phyloP scores from a whole-genome alignment of 2,113 vertebrate genomes.

The Pionites leucogaster region DNA sequence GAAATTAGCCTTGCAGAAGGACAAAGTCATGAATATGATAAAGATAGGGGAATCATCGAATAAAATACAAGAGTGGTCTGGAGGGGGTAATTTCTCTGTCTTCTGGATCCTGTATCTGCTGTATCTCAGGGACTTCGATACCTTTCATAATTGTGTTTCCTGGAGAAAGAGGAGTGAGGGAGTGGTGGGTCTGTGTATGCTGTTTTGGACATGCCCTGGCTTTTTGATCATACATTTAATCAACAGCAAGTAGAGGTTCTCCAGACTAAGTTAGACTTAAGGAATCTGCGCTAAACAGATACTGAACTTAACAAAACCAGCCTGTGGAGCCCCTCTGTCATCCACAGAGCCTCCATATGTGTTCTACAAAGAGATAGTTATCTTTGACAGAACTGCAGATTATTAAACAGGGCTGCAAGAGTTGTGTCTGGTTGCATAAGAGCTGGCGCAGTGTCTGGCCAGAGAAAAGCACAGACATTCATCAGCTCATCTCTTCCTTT shows the following conservation, averaged over 20 bases:
- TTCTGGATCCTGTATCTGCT: not conserved
- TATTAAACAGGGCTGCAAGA: not conserved
- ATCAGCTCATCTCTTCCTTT: not conserved
- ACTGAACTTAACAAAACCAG: not conserved
- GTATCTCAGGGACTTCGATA: not conserved
- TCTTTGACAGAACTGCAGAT: not conserved
- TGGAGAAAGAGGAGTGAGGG: not conserved
- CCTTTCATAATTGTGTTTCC: not conserved
- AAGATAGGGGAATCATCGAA: not conserved
- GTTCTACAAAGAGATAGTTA: not conserved
- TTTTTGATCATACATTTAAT: not conserved
- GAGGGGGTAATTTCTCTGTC: not conserved
- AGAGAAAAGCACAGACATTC: not conserved
- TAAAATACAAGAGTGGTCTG: not conserved
- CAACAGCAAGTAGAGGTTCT: not conserved
- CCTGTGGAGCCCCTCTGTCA: not conserved
- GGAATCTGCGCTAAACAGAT: not conserved
- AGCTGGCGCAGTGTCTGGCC: not conserved
- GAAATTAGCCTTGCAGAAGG: not conserved
- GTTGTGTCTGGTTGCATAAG: not conserved
- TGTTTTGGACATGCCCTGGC: not conserved
- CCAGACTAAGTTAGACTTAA: not conserved
- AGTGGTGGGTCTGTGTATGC: fast-evolving
- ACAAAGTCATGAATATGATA: not conserved
- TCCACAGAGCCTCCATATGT: not conserved